Evolutionary conservation across 2,113 vertebrate species (phyloP), one percentile per base, ranked within the genome.

Genomic region (Sula dactylatra): DNA sequence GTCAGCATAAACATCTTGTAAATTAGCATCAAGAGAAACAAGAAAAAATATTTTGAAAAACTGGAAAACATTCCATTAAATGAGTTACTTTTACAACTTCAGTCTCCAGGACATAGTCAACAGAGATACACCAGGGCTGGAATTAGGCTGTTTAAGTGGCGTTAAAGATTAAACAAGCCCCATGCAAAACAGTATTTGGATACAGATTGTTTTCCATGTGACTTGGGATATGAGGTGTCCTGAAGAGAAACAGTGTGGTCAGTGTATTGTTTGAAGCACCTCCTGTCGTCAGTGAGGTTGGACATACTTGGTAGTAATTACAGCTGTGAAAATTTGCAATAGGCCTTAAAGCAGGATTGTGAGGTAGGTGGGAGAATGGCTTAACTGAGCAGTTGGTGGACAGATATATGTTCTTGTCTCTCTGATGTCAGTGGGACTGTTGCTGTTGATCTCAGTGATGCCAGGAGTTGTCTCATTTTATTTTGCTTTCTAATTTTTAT

Each of bases 401-500:
- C 26, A 72, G 66, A 69, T 79, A 18, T 0, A 78, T 52, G 31
- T 69, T 86, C 77, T 61, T 89, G 67, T 71, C 71, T 86, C 13
- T 25, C 27, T 71, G 26, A 44, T 74, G 47, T 55, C 82, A 55
- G 25, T 55, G 64, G 59, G 67, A 83, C 17, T 90, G 95, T 47
- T 74, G n/a, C 40, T 80, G 65, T 6, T 54, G 49, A 87, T 82
- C 32, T 82, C 71, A 82, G 20, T 20, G 52, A 89, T 92, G 54
- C 77, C 62, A 94, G 29, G 32, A 95, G 20, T n/a, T 87, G 58
- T 82, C 77, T 91, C 62, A 79, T 66, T 18, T 52, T 70, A 62
- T 55, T 91, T 86, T 85, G 61, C 74, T 95, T 77, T 80, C 59
- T 64, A 65, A 87, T 66, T 82, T 96, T 91, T 89, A 77, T 73